A percentile compares a stretch with the other conserved stretches of the same genome.
These are phyloP conservation scores for Trichonephila clavipes DNA, from an alignment of 1,140 invertebrate species.

Conservation along the genomic window DNA sequence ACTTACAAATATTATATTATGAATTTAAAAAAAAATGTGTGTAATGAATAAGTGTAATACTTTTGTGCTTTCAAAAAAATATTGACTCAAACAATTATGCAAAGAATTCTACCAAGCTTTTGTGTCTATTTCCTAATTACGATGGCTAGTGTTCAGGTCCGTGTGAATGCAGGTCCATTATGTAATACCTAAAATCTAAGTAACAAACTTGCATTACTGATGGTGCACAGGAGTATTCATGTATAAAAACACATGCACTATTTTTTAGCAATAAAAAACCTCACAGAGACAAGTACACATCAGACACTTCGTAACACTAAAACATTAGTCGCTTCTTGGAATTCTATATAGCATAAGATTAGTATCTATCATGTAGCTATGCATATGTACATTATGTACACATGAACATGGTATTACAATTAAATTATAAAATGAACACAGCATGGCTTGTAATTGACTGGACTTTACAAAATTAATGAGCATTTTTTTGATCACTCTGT, in stretches of 20 bases:
- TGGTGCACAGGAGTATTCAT: conserved; percentile 58
- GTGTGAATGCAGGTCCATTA: conserved; percentile 16
- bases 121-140: background rate
- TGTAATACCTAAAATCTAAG: conserved; percentile 27
- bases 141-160: conserved; percentile 19
- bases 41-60: background rate
- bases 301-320: conserved; percentile 28
- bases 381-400: conserved; percentile 50
- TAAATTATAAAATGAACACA: conserved; percentile 74
- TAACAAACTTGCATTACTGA: conserved; percentile 20
- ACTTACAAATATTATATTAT: too few species aligned
- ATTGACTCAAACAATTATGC: background rate
- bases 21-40: too few species aligned
- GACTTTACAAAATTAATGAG: background rate
- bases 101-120: conserved; percentile 74
- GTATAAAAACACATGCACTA: conserved; percentile 68
- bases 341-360: conserved; percentile 20
- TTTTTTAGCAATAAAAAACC: conserved; percentile 52
- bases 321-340: background rate
- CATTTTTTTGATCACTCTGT: background rate
- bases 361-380: conserved; percentile 23
- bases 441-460: conserved; percentile 41
- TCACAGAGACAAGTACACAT: background rate
- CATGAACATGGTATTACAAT: conserved; percentile 20
- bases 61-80: background rate